Percentiles rank a stretch among this genome's conserved stretches.
Evolutionary conservation across 2,888 invertebrate species (phyloP).

Genomic region (Drosophila peninsularis): DNA sequence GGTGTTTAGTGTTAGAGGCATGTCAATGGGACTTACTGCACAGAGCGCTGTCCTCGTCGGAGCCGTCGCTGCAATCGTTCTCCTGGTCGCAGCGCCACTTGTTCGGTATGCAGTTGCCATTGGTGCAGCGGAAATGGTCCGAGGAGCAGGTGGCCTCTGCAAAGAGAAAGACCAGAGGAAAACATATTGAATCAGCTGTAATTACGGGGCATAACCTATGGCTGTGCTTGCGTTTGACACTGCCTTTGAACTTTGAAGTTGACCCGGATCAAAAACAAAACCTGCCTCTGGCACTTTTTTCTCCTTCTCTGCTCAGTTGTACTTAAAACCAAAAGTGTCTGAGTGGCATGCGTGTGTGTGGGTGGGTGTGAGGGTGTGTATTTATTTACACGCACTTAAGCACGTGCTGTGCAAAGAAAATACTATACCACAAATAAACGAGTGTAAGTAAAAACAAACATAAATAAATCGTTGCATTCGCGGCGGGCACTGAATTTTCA

Average conservation of each 20-base stretch:
- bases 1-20: not conserved
- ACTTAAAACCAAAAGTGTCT: conserved; percentile 20
- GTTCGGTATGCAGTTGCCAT: conserved; percentile 90
- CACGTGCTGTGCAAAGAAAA: conserved; percentile 71
- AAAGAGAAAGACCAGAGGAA: conserved; percentile 79
- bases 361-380: conserved; percentile 13
- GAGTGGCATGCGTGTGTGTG: conserved; percentile 19
- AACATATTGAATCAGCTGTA: conserved; percentile 40
- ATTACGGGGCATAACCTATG: conserved; percentile 9
- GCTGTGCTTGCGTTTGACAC: conserved; percentile 10
- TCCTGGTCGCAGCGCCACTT: conserved; percentile 93
- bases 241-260: conserved; percentile 56
- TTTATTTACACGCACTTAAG: conserved; percentile 72
- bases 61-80: conserved; percentile 91
- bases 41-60: conserved; percentile 90
- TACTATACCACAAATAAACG: conserved; percentile 30
- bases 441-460: conserved; percentile 18
- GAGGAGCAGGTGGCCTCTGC: conserved; percentile 89
- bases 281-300: conserved; percentile 9
- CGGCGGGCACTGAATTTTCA: conserved; percentile 38
- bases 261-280: conserved; percentile 63
- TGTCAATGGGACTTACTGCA: conserved; percentile 88
- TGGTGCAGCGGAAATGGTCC: conserved; percentile 91
- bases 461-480: conserved; percentile 54
- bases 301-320: conserved; percentile 15